Evolutionary conservation across 2,888 invertebrate species (phyloP), one percentile per base, ranked within the genome.

Genomic region (Phlogophora meticulosa): DNA sequence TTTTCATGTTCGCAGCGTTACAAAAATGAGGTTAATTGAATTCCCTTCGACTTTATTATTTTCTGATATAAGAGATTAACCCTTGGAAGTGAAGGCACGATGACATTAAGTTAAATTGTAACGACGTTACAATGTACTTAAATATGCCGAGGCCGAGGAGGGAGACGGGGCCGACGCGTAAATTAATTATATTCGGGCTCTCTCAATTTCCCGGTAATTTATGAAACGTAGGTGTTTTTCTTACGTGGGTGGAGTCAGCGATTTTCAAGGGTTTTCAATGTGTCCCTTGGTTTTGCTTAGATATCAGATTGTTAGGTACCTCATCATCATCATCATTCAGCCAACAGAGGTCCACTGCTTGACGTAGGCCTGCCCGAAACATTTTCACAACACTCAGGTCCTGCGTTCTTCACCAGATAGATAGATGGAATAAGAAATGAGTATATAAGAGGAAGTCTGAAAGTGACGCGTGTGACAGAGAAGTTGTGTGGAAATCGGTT

Each of bases 121-220:
- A 84, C 76, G 75, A 80, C 75, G 75, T 85, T 84, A 85, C 77
- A 74, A 78, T 78, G 73, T 80, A 61, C 77, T 82, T 81, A 80
- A 85, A 86, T 77, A 80, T 81, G 80, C 78, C 73, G 72, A 11
- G 72, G 69, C 63, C 63, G 69, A 70, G 28, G 72, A n/a, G n/a
- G n/a, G n/a, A n/a, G n/a, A n/a, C n/a, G n/a, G n/a, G n/a, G 72
- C 62, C 65, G 62, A 61, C 64, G 58, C 63, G 66, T 79, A 76
- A 83, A 83, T 80, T 83, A 76, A 87, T 86, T 87, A 83, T 10
- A 79, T 83, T 57, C 22, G 28, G 7, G 28, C 36, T 69, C 42
- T 56, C 59, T 42, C 20, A 38, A 60, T 42, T 60, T 51, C 24
- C 15, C 22, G 36, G 22, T 43, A 40, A 43, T 55, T 55, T 52